Evolutionary conservation across 64 coral and sea anemone species (phyloP), one percentile per base, ranked within the genome.

Genomic region (Exaiptasia diaphana): DNA sequence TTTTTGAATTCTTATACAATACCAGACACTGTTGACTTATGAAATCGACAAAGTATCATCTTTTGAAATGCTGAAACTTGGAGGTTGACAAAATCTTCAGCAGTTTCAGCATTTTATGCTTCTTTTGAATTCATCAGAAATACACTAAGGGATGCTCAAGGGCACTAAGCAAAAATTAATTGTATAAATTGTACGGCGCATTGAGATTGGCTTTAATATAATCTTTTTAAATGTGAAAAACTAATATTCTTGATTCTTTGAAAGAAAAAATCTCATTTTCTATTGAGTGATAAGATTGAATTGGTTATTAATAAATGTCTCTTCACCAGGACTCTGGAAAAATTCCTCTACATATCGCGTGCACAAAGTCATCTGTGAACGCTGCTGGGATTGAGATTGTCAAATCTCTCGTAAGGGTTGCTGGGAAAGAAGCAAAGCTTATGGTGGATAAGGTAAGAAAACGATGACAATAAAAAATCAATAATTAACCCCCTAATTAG

Each of bases 401-500:
- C 12, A 73, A 73, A 73, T 35, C 44, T 28, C 44, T 73, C 1
- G 44, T 73, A 8, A 45, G 69, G 44, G 21, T 14, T 49, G 40
- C 69, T 28, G 69, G 69, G 22, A 73, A 46, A 49, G 69, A 73
- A 17, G 38, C 69, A 49, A 73, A 37, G 45, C 0, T 14, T 5
- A 73, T 73, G 69, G 13, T 49, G 23, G 69, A 73, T 30, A 73
- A 73, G 69, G 69, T 73, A 49, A 73, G 25, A 34, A 64, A n/a
- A n/a, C n/a, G n/a, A n/a, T n/a, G n/a, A n/a, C n/a, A n/a, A n/a
- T n/a, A n/a, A n/a, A n/a, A n/a, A n/a, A n/a, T n/a, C n/a, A n/a
- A n/a, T n/a, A n/a, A n/a, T n/a, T n/a, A n/a, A n/a, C n/a, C n/a
- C n/a, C n/a, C n/a, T n/a, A n/a, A n/a, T n/a, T n/a, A n/a, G n/a